Conservation (phyloP, 2,113 vertebrate genomes). For the Alaudala cheleensis region DNA sequence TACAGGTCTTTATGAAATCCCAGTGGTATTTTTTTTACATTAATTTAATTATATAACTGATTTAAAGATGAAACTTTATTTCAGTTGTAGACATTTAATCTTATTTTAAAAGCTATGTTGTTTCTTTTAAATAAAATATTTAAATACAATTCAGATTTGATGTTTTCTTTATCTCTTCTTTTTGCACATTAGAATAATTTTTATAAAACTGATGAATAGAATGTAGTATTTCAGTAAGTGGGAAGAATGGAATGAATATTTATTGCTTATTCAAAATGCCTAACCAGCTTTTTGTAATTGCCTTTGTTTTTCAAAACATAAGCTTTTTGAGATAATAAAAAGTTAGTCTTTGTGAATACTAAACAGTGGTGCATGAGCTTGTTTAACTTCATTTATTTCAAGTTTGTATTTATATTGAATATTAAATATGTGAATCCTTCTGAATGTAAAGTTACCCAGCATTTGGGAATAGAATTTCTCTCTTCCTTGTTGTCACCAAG, state of each 20-base stretch:
- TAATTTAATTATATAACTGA: not conserved
- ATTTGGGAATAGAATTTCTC: not conserved
- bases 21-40: not conserved
- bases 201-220: not conserved
- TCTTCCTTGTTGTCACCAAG: rapidly evolving
- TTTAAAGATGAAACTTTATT: not conserved
- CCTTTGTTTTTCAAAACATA: not conserved
- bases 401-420: not conserved
- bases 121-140: not conserved
- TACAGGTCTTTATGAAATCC: not conserved
- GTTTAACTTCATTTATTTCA: not conserved
- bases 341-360: not conserved
- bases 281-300: not conserved
- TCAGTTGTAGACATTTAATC: not conserved
- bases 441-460: not conserved
- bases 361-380: not conserved
- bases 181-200: not conserved
- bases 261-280: not conserved
- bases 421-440: not conserved
- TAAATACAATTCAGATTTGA: not conserved
- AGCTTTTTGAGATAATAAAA: not conserved
- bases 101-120: not conserved
- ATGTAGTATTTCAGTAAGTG: not conserved
- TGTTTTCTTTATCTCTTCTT: not conserved
- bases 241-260: not conserved